phyloP scores from a whole-genome alignment of 2,113 vertebrate genomes.

The Scomber colias region DNA sequence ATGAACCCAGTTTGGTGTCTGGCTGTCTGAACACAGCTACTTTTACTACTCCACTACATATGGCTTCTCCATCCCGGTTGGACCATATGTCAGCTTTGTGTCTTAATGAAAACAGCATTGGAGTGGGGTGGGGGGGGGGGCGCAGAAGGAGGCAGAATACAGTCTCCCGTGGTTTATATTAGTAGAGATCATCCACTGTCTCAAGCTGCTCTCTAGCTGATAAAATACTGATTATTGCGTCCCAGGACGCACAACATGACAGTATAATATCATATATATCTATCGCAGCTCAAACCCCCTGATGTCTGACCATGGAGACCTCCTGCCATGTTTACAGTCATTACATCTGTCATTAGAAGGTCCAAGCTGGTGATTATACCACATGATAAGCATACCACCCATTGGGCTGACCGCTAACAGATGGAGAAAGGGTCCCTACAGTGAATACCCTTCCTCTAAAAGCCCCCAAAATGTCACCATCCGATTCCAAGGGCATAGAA shows the following conservation, averaged over 20 bases:
- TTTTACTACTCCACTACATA: slow-evolving; percentile 25
- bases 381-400: slow-evolving; percentile 41
- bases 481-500: slow-evolving; percentile 7
- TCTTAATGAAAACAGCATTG: slow-evolving; percentile 41
- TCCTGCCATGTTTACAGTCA: slow-evolving; percentile 35
- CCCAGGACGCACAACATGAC: slow-evolving; percentile 7
- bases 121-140: too few relatives aligned
- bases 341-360: slow-evolving; percentile 40
- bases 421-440: slow-evolving; percentile 44
- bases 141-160: slow-evolving; percentile 3
- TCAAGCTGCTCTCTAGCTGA: neutral
- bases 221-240: neutral
- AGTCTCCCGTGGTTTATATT: slow-evolving; percentile 3
- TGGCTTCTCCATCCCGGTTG: neutral
- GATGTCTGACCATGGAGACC: slow-evolving; percentile 23
- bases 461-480: slow-evolving; percentile 19
- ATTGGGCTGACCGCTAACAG: slow-evolving; percentile 36
- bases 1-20: slow-evolving; percentile 9
- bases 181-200: neutral
- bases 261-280: slow-evolving; percentile 1
- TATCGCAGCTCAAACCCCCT: slow-evolving; percentile 6
- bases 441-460: slow-evolving; percentile 23
- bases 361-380: slow-evolving; percentile 43
- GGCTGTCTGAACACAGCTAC: neutral
- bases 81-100: slow-evolving; percentile 10